These are phyloP conservation scores for Eupeodes corollae DNA, from an alignment of 1,140 invertebrate genomes.

Conservation along the genomic window DNA sequence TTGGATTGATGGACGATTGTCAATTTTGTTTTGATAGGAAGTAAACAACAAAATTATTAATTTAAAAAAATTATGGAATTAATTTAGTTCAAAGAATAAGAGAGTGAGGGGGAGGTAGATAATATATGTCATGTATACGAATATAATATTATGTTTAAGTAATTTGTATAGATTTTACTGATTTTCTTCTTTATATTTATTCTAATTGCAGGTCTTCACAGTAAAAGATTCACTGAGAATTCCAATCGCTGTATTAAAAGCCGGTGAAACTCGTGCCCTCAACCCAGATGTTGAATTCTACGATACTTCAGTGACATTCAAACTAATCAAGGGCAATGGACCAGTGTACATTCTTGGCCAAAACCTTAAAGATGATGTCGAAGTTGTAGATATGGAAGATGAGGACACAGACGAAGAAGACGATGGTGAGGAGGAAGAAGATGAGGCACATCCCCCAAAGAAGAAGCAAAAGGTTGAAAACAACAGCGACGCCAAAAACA, in stretches of 20 bases:
- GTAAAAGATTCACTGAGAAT: slow-evolving; percentile 69
- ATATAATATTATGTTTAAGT: no score
- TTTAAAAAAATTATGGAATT: no score
- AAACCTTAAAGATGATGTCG: slow-evolving; percentile 55
- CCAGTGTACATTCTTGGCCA: slow-evolving; percentile 75
- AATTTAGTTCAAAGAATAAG: no score
- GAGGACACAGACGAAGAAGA: slow-evolving; percentile 67
- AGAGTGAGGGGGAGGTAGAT: no score
- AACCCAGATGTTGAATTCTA: slow-evolving; percentile 72
- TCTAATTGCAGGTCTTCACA: slow-evolving; percentile 64
- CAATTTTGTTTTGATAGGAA: no score
- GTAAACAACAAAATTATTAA: no score
- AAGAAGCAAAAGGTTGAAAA: slow-evolving; percentile 55
- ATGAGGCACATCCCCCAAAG: slow-evolving; percentile 43
- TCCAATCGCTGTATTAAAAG: slow-evolving; percentile 65
- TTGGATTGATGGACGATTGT: no score
- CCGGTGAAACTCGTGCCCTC: slow-evolving; percentile 62
- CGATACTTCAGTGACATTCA: slow-evolving; percentile 72
- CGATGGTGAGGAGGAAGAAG: slow-evolving; percentile 53
- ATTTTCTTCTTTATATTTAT: not conserved
- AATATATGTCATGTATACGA: no score
- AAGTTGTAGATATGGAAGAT: slow-evolving; percentile 66
- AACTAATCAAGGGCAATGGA: slow-evolving; percentile 55
- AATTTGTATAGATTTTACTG: not conserved
- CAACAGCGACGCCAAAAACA: slow-evolving; percentile 48